Conservation (phyloP, 2,797 vertebrate species). For the Anas bernieri region DNA sequence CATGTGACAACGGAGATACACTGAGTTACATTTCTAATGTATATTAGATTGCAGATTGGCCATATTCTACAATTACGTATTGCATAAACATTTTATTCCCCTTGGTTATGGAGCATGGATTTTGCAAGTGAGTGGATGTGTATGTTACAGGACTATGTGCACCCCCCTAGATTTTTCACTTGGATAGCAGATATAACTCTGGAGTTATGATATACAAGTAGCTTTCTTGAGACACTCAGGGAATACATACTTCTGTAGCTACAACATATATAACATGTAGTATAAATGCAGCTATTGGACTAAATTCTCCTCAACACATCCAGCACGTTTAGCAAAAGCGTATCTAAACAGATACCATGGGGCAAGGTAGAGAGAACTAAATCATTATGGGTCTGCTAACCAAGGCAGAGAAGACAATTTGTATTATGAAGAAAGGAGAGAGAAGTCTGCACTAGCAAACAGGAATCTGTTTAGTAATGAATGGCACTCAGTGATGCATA, state of each 20-base stretch:
- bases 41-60: background rate
- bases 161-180: background rate
- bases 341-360: background rate
- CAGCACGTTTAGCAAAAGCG: background rate
- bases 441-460: background rate
- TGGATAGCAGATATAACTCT: background rate
- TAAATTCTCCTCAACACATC: rapidly evolving
- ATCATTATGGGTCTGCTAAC: background rate
- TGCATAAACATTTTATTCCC: background rate
- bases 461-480: background rate
- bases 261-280: background rate
- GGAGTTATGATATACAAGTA: background rate
- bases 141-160: background rate
- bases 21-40: background rate
- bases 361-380: background rate
- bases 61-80: background rate
- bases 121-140: background rate
- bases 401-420: background rate
- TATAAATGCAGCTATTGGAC: background rate
- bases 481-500: background rate
- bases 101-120: background rate
- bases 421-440: background rate
- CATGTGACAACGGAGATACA: background rate
- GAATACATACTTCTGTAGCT: background rate
- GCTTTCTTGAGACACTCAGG: background rate